Base-by-base conservation (phyloP, 2,797 vertebrate genomes). In the Trichosurus vulpecula region DNA sequence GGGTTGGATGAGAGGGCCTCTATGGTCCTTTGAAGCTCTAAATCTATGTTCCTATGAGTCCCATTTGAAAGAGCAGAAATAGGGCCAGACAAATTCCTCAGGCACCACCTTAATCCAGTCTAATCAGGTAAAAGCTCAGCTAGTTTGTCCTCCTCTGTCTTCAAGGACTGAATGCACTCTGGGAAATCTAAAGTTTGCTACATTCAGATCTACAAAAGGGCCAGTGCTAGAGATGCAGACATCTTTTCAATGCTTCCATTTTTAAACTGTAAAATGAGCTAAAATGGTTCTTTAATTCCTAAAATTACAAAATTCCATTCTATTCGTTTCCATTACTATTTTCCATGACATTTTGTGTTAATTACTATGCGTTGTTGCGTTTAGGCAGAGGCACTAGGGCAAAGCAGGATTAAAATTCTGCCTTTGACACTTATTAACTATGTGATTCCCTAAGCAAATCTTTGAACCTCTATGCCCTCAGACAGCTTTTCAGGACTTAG, bases 261-360 rank as follows among this genome's bases (percentile, higher is more conserved):
- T 87, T 95, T 89, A 41, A 94, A 58, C 22, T 92, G 61, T 89
- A 74, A 94, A 95, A 81, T 52, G 13, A 61, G 13, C 90, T 58
- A 90, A 95, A 92, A 47, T 57, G 58, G 27, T 52, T 92, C 66
- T 66, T 92, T 8, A 55, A 93, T 66, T 92, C 2, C 53, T 92
- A 12, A 96, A 91, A 94, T 57, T 56, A 92, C 58, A 95, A 91
- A 5, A 87, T 90, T 31, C 58, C 92, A 58, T 92, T 92, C 58
- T 90, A 31, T 55, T 94, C 47, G 61, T 66, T 93, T 97, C 13
- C 52, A 19, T 61, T 41, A 13, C 90, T 90, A 91, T 55, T 92
- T 12, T 29, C 74, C 58, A 74, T 22, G 19, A 10, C 25, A 93
- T 94, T 66, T 91, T 41, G 56, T 3, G 74, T 92, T 94, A 87